Conservation (phyloP, 1,140 invertebrate species). For the Drosophila varians region DNA sequence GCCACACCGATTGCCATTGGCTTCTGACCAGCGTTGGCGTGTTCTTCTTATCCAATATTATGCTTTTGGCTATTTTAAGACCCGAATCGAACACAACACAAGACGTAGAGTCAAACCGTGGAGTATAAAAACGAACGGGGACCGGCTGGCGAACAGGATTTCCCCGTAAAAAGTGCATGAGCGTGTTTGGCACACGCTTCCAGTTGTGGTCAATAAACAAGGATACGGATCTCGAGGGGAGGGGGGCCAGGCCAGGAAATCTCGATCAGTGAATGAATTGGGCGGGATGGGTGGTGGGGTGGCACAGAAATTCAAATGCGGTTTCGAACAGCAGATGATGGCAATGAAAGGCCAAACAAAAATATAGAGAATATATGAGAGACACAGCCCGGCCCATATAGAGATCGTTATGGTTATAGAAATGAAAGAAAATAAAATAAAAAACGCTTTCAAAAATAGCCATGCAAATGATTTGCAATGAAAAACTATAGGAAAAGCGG, state of each 20-base stretch:
- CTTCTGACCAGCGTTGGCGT: slow-evolving; percentile 41
- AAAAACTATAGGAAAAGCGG: slow-evolving; percentile 56
- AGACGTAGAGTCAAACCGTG: slow-evolving; percentile 23
- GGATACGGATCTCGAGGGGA: slow-evolving; percentile 3
- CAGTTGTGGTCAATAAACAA: slow-evolving; percentile 12
- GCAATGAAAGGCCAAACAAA: slow-evolving; percentile 72
- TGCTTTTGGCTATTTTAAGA: slow-evolving; percentile 60
- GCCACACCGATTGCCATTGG: slow-evolving; percentile 28
- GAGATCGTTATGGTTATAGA: slow-evolving; percentile 49
- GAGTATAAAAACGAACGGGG: slow-evolving; percentile 68
- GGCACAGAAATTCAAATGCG: slow-evolving; percentile 15
- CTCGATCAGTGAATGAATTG: slow-evolving; percentile 49
- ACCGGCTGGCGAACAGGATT: slow-evolving; percentile 67
- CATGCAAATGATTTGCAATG: slow-evolving; percentile 80
- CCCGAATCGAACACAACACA: slow-evolving; percentile 31
- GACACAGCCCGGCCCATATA: slow-evolving; percentile 8
- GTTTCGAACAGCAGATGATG: slow-evolving; percentile 53
- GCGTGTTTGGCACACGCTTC: slow-evolving; percentile 44
- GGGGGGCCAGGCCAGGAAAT: slow-evolving; percentile 66
- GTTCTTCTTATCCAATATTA: slow-evolving; percentile 37
- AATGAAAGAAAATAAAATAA: slow-evolving; percentile 51
- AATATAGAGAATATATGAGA: slow-evolving; percentile 44
- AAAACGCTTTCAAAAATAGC: slow-evolving; percentile 77
- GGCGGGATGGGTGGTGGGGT: background rate
- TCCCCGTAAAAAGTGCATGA: slow-evolving; percentile 75